Evolutionary conservation across 2,113 vertebrate genomes (phyloP).

Genomic region (Dolichallabes microphthalmus): DNA sequence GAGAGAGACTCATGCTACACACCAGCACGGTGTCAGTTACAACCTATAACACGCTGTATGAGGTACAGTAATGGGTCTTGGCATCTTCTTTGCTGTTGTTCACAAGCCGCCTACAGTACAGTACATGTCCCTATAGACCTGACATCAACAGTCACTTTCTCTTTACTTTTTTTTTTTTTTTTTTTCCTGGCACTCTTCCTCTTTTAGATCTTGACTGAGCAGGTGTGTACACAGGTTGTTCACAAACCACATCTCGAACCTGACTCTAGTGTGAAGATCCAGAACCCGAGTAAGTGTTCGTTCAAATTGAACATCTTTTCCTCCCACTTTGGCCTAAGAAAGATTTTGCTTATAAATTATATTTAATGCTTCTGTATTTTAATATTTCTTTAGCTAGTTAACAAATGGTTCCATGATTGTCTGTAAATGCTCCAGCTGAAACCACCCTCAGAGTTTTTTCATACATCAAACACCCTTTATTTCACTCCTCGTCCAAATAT

Average conservation of each 20-base stretch:
- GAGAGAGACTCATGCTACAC: constrained; percentile 90
- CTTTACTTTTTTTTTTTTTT: background rate
- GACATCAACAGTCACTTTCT: background rate
- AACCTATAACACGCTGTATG: constrained; percentile 94
- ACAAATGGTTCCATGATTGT: no score
- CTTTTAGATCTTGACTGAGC: constrained; percentile 85
- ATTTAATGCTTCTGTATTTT: no score
- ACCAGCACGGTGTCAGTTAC: constrained; percentile 89
- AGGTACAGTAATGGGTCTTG: constrained; percentile 78
- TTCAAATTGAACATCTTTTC: background rate
- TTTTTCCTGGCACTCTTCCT: background rate
- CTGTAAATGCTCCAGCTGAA: no score
- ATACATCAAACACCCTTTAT: no score
- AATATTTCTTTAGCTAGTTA: no score
- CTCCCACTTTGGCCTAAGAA: background rate
- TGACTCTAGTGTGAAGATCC: constrained; percentile 87
- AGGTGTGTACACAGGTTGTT: constrained; percentile 88
- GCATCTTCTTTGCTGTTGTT: background rate
- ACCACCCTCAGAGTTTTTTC: no score
- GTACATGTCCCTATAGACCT: background rate
- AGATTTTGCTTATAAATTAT: background rate
- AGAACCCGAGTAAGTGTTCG: constrained; percentile 83
- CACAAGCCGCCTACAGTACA: background rate
- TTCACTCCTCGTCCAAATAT: no score
- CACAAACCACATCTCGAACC: constrained; percentile 87